Evolutionary conservation across 2,113 vertebrate species (phyloP).

Genomic region (Neogobius melanostomus): DNA sequence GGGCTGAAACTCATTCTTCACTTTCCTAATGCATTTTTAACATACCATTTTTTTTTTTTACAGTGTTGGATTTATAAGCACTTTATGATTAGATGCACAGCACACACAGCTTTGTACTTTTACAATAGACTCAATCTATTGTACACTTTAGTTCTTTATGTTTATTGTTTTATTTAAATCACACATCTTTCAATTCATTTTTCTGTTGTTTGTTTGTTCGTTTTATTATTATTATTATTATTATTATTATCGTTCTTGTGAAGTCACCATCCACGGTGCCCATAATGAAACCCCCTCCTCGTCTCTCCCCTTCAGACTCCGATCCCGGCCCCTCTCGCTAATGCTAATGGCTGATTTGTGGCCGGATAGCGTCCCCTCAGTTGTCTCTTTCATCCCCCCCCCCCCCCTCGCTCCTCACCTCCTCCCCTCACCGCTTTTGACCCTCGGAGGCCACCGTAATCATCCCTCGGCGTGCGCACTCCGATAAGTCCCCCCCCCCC

Average conservation of each 20-base stretch:
- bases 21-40: too few relatives aligned
- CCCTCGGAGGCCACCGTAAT: conserved; percentile 90
- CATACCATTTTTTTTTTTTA: too few relatives aligned
- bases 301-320: conserved; percentile 75
- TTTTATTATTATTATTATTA: neutral
- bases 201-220: neutral
- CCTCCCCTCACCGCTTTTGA: conserved; percentile 80
- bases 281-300: conserved; percentile 54
- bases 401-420: conserved; percentile 54
- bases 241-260: neutral
- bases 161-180: too few relatives aligned
- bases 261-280: conserved; percentile 8
- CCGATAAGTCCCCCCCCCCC: conserved; percentile 95
- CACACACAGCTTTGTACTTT: too few relatives aligned
- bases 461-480: conserved; percentile 95
- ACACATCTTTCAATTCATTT: neutral
- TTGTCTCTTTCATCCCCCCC: conserved; percentile 92
- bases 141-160: too few relatives aligned
- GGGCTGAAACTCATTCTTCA: too few relatives aligned
- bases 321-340: conserved; percentile 79
- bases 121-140: too few relatives aligned
- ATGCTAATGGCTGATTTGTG: conserved; percentile 90
- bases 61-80: too few relatives aligned
- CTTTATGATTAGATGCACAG: too few relatives aligned
- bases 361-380: conserved; percentile 92